Conservation (phyloP, 2,888 invertebrate genomes). For the Nephrotoma flavescens region DNA sequence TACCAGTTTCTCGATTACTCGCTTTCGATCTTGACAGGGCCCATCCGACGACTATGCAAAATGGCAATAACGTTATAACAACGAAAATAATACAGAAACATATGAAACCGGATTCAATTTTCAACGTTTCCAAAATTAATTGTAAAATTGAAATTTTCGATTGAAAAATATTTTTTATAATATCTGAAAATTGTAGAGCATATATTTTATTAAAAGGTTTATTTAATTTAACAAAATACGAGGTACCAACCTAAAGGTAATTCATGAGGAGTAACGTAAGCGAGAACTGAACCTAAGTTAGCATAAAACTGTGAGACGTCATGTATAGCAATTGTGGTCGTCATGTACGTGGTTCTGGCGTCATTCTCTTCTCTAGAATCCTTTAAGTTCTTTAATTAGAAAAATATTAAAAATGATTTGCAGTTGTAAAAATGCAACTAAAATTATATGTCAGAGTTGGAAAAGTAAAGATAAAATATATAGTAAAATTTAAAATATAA, state of each 20-base stretch:
- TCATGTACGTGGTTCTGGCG: not conserved
- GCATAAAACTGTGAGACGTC: slow-evolving; percentile 30
- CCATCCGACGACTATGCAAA: slow-evolving; percentile 43
- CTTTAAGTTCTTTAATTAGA: not conserved
- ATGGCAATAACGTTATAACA: slow-evolving; percentile 47
- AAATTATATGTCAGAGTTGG: too few relatives aligned
- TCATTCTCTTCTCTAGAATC: not conserved
- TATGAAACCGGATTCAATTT: slow-evolving; percentile 54
- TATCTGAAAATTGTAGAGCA: slow-evolving; percentile 18
- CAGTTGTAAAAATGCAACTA: too few relatives aligned
- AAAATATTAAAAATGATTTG: not conserved
- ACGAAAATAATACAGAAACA: slow-evolving; percentile 45
- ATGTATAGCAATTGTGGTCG: slow-evolving; percentile 22
- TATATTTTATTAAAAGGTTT: slow-evolving; percentile 3
- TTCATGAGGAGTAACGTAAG: slow-evolving; percentile 32
- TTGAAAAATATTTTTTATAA: slow-evolving; percentile 28
- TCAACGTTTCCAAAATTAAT: slow-evolving; percentile 33
- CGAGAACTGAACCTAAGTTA: slow-evolving; percentile 31
- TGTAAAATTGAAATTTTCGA: slow-evolving; percentile 18
- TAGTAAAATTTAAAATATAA: too few relatives aligned
- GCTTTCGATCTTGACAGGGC: slow-evolving; percentile 17
- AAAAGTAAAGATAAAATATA: too few relatives aligned
- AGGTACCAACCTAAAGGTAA: slow-evolving; percentile 28
- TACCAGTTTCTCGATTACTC: not conserved
- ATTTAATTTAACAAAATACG: slow-evolving; percentile 5